Percentiles rank a stretch among this genome's conserved stretches.
phyloP scores from a whole-genome alignment of 2,888 invertebrate genomes.

The Pemphredon lugubris region DNA sequence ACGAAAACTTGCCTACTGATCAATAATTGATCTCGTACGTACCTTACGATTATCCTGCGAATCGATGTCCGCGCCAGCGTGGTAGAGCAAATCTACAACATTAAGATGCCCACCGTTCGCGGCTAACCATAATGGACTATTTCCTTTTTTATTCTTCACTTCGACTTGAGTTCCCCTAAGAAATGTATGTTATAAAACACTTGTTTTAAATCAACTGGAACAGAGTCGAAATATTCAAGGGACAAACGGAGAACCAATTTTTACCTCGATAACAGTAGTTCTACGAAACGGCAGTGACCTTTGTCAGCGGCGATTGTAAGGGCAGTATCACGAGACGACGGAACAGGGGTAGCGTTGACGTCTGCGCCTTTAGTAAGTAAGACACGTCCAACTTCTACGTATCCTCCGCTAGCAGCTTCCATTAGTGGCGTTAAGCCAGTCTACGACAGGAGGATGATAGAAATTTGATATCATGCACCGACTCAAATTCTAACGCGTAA shows the following conservation, averaged over 20 bases:
- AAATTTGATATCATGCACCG: no score
- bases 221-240: not conserved
- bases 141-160: conserved; percentile 99
- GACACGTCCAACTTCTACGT: conserved; percentile 98
- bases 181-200: conserved; percentile 1
- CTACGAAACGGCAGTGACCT: conserved; percentile 97
- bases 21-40: no score
- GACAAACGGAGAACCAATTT: not conserved
- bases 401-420: conserved; percentile 99
- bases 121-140: conserved; percentile 98
- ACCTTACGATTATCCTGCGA: conserved; percentile 98
- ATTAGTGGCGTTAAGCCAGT: conserved; percentile 99
- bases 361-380: conserved; percentile 98
- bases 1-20: not conserved
- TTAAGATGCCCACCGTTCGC: conserved; percentile 98
- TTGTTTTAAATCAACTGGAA: not conserved
- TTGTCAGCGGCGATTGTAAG: conserved; percentile 99
- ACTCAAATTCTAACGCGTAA: no score
- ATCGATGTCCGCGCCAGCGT: conserved; percentile 96
- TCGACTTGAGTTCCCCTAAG: conserved; percentile 93
- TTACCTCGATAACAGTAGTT: conserved; percentile 88
- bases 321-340: conserved; percentile 98
- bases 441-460: conserved; percentile 73
- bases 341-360: conserved; percentile 99
- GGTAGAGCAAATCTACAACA: conserved; percentile 96